Conservation (phyloP, 2,113 vertebrate genomes). For the Corythornis madagascariensis region DNA sequence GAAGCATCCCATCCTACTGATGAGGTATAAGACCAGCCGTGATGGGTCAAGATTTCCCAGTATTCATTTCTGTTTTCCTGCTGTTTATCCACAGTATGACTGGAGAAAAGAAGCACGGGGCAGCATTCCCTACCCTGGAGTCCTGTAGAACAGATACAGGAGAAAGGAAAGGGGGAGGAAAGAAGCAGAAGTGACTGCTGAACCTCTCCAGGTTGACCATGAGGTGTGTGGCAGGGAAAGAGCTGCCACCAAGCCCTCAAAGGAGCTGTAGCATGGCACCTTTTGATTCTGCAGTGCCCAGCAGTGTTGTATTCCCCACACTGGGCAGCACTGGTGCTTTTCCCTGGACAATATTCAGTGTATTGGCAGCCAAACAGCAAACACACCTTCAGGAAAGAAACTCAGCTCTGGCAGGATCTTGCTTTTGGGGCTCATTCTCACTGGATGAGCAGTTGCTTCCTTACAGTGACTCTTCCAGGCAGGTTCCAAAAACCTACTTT, state of each 20-base stretch:
- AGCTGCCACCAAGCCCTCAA: background rate
- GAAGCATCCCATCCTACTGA: background rate
- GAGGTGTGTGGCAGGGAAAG: background rate
- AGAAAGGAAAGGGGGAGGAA: background rate
- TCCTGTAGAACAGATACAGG: background rate
- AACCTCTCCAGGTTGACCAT: background rate
- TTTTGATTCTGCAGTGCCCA: conserved; percentile 16
- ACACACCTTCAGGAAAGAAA: conserved; percentile 33
- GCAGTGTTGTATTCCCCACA: background rate
- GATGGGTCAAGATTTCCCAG: background rate
- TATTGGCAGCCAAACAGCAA: conserved; percentile 9
- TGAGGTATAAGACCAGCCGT: background rate
- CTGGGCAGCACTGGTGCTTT: background rate
- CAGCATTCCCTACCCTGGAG: background rate
- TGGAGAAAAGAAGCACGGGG: background rate
- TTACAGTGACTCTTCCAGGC: background rate
- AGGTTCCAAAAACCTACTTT: background rate
- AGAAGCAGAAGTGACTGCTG: background rate
- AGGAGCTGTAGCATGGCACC: background rate
- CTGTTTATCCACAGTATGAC: background rate
- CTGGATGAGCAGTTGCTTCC: background rate
- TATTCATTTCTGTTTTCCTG: background rate
- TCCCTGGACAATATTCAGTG: background rate
- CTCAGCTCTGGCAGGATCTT: conserved; percentile 20
- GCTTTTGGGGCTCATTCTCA: background rate